These are phyloP conservation scores for Ophiodon elongatus DNA, from an alignment of 2,113 vertebrate genomes.

Conservation along the genomic window DNA sequence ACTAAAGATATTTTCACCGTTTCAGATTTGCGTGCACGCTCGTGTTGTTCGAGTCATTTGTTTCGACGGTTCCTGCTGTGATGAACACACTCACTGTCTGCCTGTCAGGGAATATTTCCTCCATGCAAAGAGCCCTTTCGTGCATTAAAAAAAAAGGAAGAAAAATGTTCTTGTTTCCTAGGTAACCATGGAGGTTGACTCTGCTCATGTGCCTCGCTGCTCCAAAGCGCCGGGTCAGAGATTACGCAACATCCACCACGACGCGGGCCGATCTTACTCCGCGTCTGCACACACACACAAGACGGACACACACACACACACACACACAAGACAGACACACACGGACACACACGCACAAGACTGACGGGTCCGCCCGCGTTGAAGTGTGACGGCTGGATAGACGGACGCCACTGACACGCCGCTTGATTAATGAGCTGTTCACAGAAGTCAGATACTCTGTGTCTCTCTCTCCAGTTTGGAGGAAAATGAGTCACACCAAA, in stretches of 20 bases:
- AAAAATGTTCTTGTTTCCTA: slow-evolving; percentile 81
- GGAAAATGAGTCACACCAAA: neutral
- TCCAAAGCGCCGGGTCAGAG: slow-evolving; percentile 5
- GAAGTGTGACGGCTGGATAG: slow-evolving; percentile 30
- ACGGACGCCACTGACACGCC: slow-evolving; percentile 33
- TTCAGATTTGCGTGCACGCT: slow-evolving; percentile 1
- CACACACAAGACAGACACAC: no score
- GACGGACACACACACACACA: no score
- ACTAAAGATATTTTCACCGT: slow-evolving; percentile 5
- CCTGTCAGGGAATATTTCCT: slow-evolving; percentile 22
- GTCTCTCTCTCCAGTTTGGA: slow-evolving; percentile 3
- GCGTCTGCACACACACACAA: neutral
- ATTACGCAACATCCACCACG: slow-evolving; percentile 18
- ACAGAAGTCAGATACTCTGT: neutral
- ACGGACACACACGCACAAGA: no score
- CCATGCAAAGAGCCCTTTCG: slow-evolving; percentile 4
- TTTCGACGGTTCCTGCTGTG: slow-evolving; percentile 32
- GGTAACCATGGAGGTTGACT: slow-evolving; percentile 78
- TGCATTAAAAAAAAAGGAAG: slow-evolving; percentile 35
- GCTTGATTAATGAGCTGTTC: slow-evolving; percentile 57
- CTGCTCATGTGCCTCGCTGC: slow-evolving; percentile 60
- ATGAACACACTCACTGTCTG: slow-evolving; percentile 45
- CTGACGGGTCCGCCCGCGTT: neutral
- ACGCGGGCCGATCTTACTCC: neutral
- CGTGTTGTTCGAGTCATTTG: slow-evolving; percentile 9